phyloP scores from a whole-genome alignment of 2,113 vertebrate species.

The Leucopsar rothschildi region DNA sequence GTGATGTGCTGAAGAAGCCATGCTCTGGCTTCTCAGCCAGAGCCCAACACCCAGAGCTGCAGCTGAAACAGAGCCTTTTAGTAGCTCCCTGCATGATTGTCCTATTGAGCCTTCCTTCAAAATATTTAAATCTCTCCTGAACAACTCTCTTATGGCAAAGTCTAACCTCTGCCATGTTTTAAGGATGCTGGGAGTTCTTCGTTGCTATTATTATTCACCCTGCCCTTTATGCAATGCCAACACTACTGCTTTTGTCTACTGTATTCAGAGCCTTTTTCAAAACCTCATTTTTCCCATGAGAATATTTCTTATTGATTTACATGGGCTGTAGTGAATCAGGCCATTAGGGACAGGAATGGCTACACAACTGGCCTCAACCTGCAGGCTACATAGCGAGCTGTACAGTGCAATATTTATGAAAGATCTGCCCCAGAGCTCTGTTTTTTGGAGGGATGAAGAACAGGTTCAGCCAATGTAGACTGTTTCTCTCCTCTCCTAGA shows the following conservation, averaged over 20 bases:
- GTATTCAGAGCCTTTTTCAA: background rate
- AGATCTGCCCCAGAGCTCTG: background rate
- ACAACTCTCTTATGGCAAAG: background rate
- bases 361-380: background rate
- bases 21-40: background rate
- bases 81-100: background rate
- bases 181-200: constrained; percentile 22
- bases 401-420: background rate
- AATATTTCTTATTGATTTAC: background rate
- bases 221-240: constrained; percentile 17
- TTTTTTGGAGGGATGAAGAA: background rate
- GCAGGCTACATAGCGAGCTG: background rate
- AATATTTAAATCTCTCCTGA: background rate
- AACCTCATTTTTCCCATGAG: fast-evolving
- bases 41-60: background rate
- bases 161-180: background rate
- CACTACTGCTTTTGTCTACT: background rate
- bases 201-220: constrained; percentile 26
- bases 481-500: background rate
- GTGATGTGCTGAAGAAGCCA: background rate
- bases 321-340: background rate
- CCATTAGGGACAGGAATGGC: background rate
- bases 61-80: background rate
- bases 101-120: background rate
- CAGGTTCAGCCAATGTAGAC: background rate